Percentiles rank a stretch among this genome's conserved stretches.
These are phyloP conservation scores for Criorhina ranunculi DNA, from an alignment of 2,888 invertebrate species.

Conservation along the genomic window DNA sequence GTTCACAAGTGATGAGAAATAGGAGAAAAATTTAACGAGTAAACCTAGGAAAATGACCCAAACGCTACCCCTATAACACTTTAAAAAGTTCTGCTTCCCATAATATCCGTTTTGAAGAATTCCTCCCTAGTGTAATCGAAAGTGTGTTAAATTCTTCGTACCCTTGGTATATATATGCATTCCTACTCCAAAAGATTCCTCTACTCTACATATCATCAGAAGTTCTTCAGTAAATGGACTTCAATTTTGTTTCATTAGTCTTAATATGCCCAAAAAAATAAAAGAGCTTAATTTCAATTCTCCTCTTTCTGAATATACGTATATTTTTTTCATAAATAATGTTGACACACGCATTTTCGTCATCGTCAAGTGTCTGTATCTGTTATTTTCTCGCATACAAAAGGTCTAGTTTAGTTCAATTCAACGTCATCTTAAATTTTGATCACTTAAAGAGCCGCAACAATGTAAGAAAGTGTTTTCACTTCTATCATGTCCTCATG, in stretches of 20 bases:
- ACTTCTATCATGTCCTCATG: not conserved
- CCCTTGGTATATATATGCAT: no score
- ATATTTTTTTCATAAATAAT: constrained; percentile 13
- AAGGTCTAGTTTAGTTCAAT: not conserved
- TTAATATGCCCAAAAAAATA: constrained; percentile 20
- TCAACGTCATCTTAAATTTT: constrained; percentile 14
- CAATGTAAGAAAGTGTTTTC: not conserved
- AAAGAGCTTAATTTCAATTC: constrained; percentile 25
- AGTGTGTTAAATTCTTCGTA: no score
- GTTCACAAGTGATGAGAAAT: no score
- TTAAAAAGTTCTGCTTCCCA: no score
- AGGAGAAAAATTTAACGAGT: no score
- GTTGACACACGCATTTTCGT: constrained; percentile 32
- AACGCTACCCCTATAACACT: no score
- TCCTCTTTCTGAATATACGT: not conserved
- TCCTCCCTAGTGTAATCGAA: no score
- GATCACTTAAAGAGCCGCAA: not conserved
- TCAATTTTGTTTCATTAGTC: constrained; percentile 33
- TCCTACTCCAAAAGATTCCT: no score
- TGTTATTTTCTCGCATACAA: not conserved
- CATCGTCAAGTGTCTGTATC: not conserved
- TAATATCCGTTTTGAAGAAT: no score
- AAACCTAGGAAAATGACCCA: no score
- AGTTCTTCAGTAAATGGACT: constrained; percentile 17
- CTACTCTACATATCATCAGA: not conserved